A percentile compares a stretch with the other conserved stretches of the same genome.
phyloP scores from a whole-genome alignment of 2,113 vertebrate genomes.

The Lepisosteus oculatus region DNA sequence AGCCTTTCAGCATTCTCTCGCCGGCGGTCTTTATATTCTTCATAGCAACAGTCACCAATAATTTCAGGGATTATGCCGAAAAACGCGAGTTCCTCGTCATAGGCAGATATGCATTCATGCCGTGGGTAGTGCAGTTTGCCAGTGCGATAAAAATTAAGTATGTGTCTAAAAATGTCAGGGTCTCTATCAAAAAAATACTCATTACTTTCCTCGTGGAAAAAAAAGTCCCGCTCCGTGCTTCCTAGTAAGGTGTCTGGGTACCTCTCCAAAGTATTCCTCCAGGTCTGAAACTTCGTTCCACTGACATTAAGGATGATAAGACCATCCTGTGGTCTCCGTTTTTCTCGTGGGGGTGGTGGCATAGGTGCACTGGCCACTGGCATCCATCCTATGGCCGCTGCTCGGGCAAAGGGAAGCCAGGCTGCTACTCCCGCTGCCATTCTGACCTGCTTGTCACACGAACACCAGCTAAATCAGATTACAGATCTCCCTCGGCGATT shows the following conservation, averaged over 20 bases:
- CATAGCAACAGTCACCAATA: conserved; percentile 94
- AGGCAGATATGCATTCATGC: conserved; percentile 93
- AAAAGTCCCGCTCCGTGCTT: conserved; percentile 91
- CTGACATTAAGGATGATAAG: conserved; percentile 91
- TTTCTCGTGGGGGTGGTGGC: conserved; percentile 78
- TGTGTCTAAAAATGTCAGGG: conserved; percentile 92
- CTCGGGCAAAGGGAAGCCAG: conserved; percentile 93
- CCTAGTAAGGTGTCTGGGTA: conserved; percentile 95
- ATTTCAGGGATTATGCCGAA: conserved; percentile 95
- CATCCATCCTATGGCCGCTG: conserved; percentile 96
- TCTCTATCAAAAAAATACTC: conserved; percentile 98
- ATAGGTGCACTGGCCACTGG: conserved; percentile 88
- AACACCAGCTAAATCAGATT: conserved; percentile 35
- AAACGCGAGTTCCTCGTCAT: conserved; percentile 92
- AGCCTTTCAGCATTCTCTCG: conserved; percentile 89
- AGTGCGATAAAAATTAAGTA: conserved; percentile 94
- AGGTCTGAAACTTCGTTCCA: conserved; percentile 90
- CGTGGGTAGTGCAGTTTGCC: conserved; percentile 93
- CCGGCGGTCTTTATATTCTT: conserved; percentile 94
- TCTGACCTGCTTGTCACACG: conserved; percentile 45
- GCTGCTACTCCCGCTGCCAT: conserved; percentile 95
- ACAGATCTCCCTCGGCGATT: conserved; percentile 35
- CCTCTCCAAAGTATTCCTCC: conserved; percentile 89
- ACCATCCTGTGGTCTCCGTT: conserved; percentile 71
- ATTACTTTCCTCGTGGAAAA: conserved; percentile 85